phyloP scores from a whole-genome alignment of 2,888 invertebrate species.

The Busseola fusca region DNA sequence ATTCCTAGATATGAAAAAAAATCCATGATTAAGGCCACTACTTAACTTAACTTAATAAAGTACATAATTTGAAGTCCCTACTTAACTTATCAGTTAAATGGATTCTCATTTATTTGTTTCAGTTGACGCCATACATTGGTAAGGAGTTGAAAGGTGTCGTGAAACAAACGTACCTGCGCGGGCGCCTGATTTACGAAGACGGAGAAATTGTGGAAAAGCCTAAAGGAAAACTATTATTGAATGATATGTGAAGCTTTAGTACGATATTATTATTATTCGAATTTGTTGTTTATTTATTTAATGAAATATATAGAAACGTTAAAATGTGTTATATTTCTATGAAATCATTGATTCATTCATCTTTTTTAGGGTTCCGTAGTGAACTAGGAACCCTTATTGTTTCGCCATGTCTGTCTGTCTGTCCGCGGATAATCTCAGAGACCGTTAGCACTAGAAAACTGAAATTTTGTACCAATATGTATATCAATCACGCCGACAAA shows the following conservation, averaged over 20 bases:
- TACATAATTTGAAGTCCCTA: background rate
- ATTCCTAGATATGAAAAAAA: background rate
- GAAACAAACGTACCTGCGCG: constrained; percentile 90
- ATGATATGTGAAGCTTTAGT: constrained; percentile 57
- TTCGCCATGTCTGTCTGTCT: too few relatives aligned
- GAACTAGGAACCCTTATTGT: too few relatives aligned
- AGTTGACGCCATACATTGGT: constrained; percentile 91
- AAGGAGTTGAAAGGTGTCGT: constrained; percentile 90
- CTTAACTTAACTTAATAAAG: too few relatives aligned
- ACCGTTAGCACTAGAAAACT: too few relatives aligned
- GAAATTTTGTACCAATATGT: too few relatives aligned
- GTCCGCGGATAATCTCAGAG: too few relatives aligned
- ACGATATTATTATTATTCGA: background rate
- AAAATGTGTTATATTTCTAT: constrained; percentile 2
- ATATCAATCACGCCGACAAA: too few relatives aligned
- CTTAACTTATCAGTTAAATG: background rate
- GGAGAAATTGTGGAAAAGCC: constrained; percentile 78
- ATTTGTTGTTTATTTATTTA: constrained; percentile 6
- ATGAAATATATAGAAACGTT: constrained; percentile 23
- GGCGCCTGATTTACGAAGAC: constrained; percentile 89
- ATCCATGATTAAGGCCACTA: background rate
- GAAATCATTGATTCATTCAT: background rate
- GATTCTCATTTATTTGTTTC: constrained; percentile 44
- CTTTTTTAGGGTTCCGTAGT: too few relatives aligned
- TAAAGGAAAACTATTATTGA: constrained; percentile 84